These are phyloP conservation scores for Bembecia ichneumoniformis DNA, from an alignment of 2,888 invertebrate species.

Conservation along the genomic window DNA sequence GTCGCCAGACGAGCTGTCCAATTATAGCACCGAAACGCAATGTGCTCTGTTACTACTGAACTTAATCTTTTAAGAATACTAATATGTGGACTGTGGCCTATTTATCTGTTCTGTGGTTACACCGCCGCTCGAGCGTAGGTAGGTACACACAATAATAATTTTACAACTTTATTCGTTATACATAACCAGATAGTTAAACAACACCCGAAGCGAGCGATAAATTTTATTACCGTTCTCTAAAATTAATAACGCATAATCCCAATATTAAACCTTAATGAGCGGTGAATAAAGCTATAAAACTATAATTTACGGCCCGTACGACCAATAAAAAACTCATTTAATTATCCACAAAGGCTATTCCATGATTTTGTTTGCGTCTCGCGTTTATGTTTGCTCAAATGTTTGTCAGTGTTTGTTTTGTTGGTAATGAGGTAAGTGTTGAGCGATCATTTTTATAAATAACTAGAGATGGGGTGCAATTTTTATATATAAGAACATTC, in stretches of 20 bases:
- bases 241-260: constrained; percentile 64
- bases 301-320: constrained; percentile 40
- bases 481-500: no score
- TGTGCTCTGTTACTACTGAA: no score
- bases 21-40: no score
- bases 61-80: no score
- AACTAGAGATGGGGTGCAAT: no score
- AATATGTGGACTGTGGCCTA: no score
- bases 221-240: constrained; percentile 55
- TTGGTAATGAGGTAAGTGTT: neutral
- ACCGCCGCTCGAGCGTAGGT: no score
- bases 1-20: no score
- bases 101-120: no score
- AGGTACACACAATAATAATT: neutral
- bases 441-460: neutral
- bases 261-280: constrained; percentile 64
- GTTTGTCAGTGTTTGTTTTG: neutral
- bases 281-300: constrained; percentile 63
- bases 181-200: neutral
- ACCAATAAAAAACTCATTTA: constrained; percentile 41
- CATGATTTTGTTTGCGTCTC: constrained; percentile 41
- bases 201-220: constrained; percentile 21
- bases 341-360: constrained; percentile 28
- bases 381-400: neutral
- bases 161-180: neutral